These are phyloP conservation scores for Acleris sparsana DNA, from an alignment of 2,888 invertebrate genomes.

Conservation along the genomic window DNA sequence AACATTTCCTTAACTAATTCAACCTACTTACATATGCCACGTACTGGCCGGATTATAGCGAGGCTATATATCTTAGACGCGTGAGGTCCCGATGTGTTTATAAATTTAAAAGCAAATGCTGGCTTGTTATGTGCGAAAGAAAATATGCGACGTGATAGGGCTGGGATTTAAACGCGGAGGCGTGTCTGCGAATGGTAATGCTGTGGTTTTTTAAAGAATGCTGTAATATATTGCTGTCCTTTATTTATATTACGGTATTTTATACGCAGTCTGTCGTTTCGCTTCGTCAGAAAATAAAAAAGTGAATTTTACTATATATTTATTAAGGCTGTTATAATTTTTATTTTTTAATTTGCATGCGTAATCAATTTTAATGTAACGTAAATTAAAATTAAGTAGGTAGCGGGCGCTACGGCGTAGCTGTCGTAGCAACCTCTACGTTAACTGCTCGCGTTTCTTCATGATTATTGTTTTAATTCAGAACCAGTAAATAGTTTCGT, in stretches of 20 bases:
- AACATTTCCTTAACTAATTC: slow-evolving; percentile 61
- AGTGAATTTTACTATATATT: too few relatives aligned
- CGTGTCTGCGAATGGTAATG: slow-evolving; percentile 1
- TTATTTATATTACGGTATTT: too few relatives aligned
- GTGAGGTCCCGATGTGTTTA: slow-evolving; percentile 51
- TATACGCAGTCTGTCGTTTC: too few relatives aligned
- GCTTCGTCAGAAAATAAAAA: too few relatives aligned
- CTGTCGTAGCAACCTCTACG: not conserved
- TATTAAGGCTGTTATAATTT: too few relatives aligned
- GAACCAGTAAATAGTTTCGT: too few relatives aligned
- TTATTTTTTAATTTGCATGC: too few relatives aligned
- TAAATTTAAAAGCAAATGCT: slow-evolving; percentile 31
- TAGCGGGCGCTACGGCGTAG: slow-evolving; percentile 4
- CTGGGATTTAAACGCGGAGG: slow-evolving; percentile 9
- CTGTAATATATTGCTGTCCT: too few relatives aligned
- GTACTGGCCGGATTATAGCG: slow-evolving; percentile 54
- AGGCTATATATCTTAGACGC: slow-evolving; percentile 60
- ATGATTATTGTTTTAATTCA: too few relatives aligned
- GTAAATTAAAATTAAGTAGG: not conserved
- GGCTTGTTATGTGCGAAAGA: slow-evolving; percentile 39
- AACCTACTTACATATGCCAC: slow-evolving; percentile 58
- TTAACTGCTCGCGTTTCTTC: too few relatives aligned
- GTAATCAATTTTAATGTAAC: too few relatives aligned
- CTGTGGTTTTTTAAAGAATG: not conserved
- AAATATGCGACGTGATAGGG: slow-evolving; percentile 43